Evolutionary conservation across 2,888 invertebrate species (phyloP), one percentile per base, ranked within the genome.

Genomic region (Ormia ochracea): DNA sequence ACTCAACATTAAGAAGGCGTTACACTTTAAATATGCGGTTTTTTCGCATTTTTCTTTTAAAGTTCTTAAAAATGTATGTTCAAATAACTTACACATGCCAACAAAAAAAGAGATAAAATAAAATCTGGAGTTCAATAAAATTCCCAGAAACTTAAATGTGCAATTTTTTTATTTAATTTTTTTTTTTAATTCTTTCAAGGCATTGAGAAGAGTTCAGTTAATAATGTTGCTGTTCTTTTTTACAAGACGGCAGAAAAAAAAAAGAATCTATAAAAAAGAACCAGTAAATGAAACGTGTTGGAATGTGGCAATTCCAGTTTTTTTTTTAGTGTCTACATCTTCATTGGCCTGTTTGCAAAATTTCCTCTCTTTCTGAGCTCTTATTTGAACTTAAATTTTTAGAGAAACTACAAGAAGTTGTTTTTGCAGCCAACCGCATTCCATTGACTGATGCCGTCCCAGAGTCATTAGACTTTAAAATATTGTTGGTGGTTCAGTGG

Each of bases 301-400:
- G 80, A 80, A 80, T 80, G 80, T 80, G 72, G 72, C 56, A 72
- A 56, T 58, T 72, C 80, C 72, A 80, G 80, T 80, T 80, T 68
- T 56, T 38, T 36, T 63, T 56, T 31, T 50, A 26, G 45, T 28
- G 48, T 70, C 69, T 70, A 58, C 70, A 61, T 72, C 61, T 72
- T 72, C 28, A 52, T 72, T 72, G 72, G 61, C 59, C 52, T 61
- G 41, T 61, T 50, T 69, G 36, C 36, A 48, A 36, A 36, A 19
- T 26, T 61, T 38, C 12, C 41, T 72, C 41, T 23, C 41, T 61
- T 17, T 59, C 26, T 45, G 17, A 3, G 9, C 17, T 58, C 69
- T 70, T 59, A 28, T 59, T 59, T 58, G 4, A 48, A 38, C 17
- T n/a, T 19, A 9, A 26, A 59, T 23, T 58, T 59, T 50, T 59